Base-by-base conservation (phyloP, 2,113 vertebrate genomes). In the Amblyornis subalaris region DNA sequence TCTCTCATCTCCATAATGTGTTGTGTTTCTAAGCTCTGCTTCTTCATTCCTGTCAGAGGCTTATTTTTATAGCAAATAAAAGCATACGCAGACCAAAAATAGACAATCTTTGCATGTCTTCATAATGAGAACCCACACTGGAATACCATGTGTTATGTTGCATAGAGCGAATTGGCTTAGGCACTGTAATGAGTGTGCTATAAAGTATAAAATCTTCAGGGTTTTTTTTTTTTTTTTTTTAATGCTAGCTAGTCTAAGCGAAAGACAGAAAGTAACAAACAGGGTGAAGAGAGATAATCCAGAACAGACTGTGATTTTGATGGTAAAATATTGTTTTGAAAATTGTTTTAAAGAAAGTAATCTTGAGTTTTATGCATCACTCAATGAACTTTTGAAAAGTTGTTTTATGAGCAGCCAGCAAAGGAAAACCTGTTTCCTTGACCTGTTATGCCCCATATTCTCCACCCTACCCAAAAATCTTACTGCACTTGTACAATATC, bases 31-130 rank as follows among this genome's bases (percentile, higher is more conserved):
- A 38, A 84, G 64, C 19, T 61, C 60, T 71, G 31, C 33, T 64
- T 80, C 60, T 96, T 70, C 35, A 38, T 86, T 88, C 53, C 35
- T 62, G 10, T 62, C 2, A 6, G 51, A 48, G 53, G 53, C 19
- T 84, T 19, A 57, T 70, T 88, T 95, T 73, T 94, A 50, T 51
- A 86, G 69, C 51, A 77, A 67, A 64, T 76, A 65, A 75, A 77
- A 67, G 22, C 29, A 55, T 80, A 55, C 1, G 13, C 38, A 70
- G 50, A 33, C 33, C 40, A 51, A 84, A 93, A 86, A 60, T 26
- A 88, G 51, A 25, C 20, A 73, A 48, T n/a, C 40, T 82, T 94
- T 29, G 7, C 40, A 45, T 84, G 62, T 86, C 50, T 91, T 77
- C 69, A 4, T 85, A 55, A 88, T 84, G 42, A 70, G 60, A 77